Evolutionary conservation across 1,140 invertebrate species (phyloP).

Genomic region (Mesaphorura yosii): DNA sequence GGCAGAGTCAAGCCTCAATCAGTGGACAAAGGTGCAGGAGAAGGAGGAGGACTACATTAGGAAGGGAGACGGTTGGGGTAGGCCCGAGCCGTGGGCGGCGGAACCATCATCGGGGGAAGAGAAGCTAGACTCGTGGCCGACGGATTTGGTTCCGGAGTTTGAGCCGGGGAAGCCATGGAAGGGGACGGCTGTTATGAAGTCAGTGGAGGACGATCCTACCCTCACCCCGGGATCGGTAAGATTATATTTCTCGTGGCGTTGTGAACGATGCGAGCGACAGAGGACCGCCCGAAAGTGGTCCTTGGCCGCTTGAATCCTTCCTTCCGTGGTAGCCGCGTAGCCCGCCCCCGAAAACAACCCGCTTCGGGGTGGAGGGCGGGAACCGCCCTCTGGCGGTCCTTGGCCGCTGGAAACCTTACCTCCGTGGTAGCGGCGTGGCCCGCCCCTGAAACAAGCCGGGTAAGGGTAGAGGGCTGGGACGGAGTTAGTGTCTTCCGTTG

Average conservation of each 20-base stretch:
- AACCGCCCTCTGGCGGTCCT: too few relatives aligned
- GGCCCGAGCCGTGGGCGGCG: conserved; percentile 58
- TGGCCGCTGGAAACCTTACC: too few relatives aligned
- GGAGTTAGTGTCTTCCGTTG: too few relatives aligned
- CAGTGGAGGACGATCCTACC: conserved; percentile 91
- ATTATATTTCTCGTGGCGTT: background rate
- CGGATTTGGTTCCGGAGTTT: conserved; percentile 58
- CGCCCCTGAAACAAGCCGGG: too few relatives aligned
- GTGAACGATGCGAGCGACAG: too few relatives aligned
- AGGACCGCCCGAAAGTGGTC: too few relatives aligned
- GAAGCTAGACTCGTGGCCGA: conserved; percentile 25
- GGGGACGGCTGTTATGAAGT: conserved; percentile 78
- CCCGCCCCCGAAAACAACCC: too few relatives aligned
- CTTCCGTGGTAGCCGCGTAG: too few relatives aligned
- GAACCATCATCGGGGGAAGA: conserved; percentile 16
- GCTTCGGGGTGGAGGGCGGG: too few relatives aligned
- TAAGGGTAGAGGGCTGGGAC: too few relatives aligned
- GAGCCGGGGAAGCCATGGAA: conserved; percentile 97
- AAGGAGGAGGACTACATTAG: conserved; percentile 48
- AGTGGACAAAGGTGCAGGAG: conserved; percentile 86
- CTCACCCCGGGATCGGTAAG: conserved; percentile 85
- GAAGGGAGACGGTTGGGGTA: conserved; percentile 31
- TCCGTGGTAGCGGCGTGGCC: too few relatives aligned
- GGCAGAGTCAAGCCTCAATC: conserved; percentile 77
- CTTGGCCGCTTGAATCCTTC: too few relatives aligned